Percentiles rank a stretch among this genome's conserved stretches.
phyloP scores from a whole-genome alignment of 2,888 invertebrate species.

The Drosophila multiciliata region DNA sequence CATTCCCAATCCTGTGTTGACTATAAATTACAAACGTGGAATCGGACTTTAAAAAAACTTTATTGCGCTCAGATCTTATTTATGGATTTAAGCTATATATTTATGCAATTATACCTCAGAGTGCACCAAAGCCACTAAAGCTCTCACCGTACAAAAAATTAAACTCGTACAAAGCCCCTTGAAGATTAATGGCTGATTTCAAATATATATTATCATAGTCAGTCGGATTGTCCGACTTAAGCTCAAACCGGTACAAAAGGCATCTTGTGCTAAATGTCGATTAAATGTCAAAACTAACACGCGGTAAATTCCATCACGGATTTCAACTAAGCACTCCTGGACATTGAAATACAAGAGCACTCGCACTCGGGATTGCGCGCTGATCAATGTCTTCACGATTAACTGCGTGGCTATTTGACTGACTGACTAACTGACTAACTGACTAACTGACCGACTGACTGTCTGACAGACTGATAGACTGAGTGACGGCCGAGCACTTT shows the following conservation, averaged over 20 bases:
- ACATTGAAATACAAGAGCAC: neutral
- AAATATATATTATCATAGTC: neutral
- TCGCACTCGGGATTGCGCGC: neutral
- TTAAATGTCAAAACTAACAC: neutral
- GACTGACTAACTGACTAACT: neutral
- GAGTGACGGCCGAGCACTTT: constrained; percentile 46
- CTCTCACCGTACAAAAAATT: neutral
- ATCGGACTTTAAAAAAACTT: neutral
- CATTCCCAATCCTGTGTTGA: neutral
- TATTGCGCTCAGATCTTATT: neutral
- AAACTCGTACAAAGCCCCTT: neutral
- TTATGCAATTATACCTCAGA: neutral
- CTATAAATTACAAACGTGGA: neutral
- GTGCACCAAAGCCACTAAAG: neutral
- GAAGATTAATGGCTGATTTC: neutral
- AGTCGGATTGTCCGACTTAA: neutral
- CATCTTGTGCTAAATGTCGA: neutral
- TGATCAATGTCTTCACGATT: constrained; percentile 11
- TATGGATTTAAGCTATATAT: neutral
- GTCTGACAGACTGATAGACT: constrained; percentile 16
- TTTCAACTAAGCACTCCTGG: neutral
- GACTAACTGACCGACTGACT: constrained; percentile 10
- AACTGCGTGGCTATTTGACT: neutral
- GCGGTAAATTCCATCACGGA: neutral
- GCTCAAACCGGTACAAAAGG: neutral